Evolutionary conservation across 2,888 invertebrate species (phyloP).

Genomic region (Odontomyia ornata): DNA sequence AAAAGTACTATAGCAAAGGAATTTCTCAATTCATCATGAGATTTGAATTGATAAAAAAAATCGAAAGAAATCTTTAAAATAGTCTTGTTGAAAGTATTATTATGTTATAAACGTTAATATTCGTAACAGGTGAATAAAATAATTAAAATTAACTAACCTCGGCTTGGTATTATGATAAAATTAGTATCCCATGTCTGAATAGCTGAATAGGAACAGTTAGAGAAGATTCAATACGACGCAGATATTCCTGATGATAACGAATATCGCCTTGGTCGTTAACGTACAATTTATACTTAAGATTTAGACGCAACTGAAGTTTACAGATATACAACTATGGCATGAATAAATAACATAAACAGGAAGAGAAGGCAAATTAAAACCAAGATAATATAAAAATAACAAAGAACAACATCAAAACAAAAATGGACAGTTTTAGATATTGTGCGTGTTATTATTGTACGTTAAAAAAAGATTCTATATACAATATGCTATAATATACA

Average conservation of each 20-base stretch:
- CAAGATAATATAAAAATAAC: slow-evolving; percentile 42
- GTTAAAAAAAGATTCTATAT: slow-evolving; percentile 47
- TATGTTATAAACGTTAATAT: slow-evolving; percentile 24
- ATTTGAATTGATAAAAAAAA: slow-evolving; percentile 25
- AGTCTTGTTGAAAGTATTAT: slow-evolving; percentile 32
- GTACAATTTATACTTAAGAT: slow-evolving; percentile 40
- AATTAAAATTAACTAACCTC: background rate
- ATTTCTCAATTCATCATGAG: slow-evolving; percentile 40
- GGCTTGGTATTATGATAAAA: slow-evolving; percentile 6
- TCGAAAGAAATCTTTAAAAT: background rate
- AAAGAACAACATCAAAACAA: slow-evolving; percentile 15
- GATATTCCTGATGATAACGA: background rate
- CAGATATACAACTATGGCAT: slow-evolving; percentile 49
- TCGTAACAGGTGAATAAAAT: background rate
- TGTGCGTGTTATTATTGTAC: slow-evolving; percentile 44
- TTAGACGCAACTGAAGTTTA: slow-evolving; percentile 9
- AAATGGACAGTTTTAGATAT: slow-evolving; percentile 43
- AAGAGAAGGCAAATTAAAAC: slow-evolving; percentile 45
- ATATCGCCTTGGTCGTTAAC: slow-evolving; percentile 29
- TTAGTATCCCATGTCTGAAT: background rate
- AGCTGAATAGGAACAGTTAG: background rate
- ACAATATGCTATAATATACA: slow-evolving; percentile 45
- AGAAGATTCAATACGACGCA: too few relatives aligned
- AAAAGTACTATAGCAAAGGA: slow-evolving; percentile 38
- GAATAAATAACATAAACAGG: slow-evolving; percentile 48